Conservation (phyloP, 2,888 invertebrate genomes). For the Cephus pygmeus region DNA sequence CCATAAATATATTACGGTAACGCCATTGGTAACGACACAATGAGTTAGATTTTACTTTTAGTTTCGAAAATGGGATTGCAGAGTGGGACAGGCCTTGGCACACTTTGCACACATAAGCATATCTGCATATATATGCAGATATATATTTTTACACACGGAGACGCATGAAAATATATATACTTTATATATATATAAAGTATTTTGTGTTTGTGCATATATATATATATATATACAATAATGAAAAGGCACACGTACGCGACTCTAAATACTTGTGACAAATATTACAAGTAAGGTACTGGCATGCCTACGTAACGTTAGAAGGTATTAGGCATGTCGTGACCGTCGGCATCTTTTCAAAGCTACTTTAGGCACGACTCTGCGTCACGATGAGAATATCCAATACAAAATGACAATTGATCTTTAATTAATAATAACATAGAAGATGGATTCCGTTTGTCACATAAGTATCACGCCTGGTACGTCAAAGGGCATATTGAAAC, state of each 20-base stretch:
- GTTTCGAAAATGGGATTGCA: constrained; percentile 64
- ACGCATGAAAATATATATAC: neutral
- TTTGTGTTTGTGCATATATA: neutral
- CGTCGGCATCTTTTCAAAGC: neutral
- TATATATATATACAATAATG: neutral
- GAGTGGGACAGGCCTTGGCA: constrained; percentile 62
- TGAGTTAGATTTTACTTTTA: constrained; percentile 66
- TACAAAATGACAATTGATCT: neutral
- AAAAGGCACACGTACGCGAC: constrained; percentile 13
- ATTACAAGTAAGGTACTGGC: constrained; percentile 13
- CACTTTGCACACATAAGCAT: constrained; percentile 52
- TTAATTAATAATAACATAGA: neutral
- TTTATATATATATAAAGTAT: neutral
- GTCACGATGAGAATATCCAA: neutral
- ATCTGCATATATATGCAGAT: neutral
- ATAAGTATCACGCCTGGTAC: no score
- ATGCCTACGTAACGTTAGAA: neutral
- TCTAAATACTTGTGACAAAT: constrained; percentile 20
- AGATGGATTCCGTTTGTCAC: no score
- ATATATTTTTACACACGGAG: neutral
- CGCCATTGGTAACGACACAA: constrained; percentile 54
- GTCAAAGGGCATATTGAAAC: no score
- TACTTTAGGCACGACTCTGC: neutral
- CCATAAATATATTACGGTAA: constrained; percentile 48
- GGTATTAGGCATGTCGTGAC: neutral